Evolutionary conservation across 2,888 invertebrate genomes (phyloP), one percentile per base, ranked within the genome.

Genomic region (Megastigmus dorsalis): DNA sequence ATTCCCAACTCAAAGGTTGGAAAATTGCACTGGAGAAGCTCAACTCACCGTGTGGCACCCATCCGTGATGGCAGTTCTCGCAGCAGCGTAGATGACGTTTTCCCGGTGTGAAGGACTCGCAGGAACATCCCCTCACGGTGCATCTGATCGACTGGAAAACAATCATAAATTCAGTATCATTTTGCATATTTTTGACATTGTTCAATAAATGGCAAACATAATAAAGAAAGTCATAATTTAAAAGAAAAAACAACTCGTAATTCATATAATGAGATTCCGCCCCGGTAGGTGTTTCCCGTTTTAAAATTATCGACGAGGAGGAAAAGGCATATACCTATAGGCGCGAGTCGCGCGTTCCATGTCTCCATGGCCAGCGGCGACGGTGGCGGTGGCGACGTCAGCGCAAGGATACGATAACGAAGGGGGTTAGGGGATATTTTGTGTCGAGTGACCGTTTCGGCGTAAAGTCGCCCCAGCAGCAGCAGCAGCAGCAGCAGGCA

Each of bases 11-110:
- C n/a, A n/a, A n/a, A n/a, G n/a, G n/a, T n/a, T n/a, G n/a, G n/a
- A n/a, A n/a, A n/a, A n/a, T n/a, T n/a, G n/a, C n/a, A n/a, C n/a
- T n/a, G 67, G 9, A 4, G 60, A 20, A 33, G 54, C 55, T 52
- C 67, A 76, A 90, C 93, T 92, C 86, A 93, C 93, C 93, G 87
- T 93, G 93, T 80, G 92, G 92, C 73, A 93, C 93, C 93, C 93
- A 93, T 78, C 93, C 93, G 87, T 93, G 93, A 82, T 91, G 91
- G 86, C 93, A 93, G 78, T 91, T 91, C 82, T 93, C 92, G 88
- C 93, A 93, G 85, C 90, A 91, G 69, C 93, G 90, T 76, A 93
- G 89, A 82, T 91, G 91, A 79, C 90, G 86, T 84, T 92, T 93
- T 68, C 92, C 92, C 30, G 93, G 93, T 43, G 91, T 90, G 88